Base-by-base conservation (phyloP, 2,113 vertebrate genomes). In the Calyptommatus sinebrachiatus region DNA sequence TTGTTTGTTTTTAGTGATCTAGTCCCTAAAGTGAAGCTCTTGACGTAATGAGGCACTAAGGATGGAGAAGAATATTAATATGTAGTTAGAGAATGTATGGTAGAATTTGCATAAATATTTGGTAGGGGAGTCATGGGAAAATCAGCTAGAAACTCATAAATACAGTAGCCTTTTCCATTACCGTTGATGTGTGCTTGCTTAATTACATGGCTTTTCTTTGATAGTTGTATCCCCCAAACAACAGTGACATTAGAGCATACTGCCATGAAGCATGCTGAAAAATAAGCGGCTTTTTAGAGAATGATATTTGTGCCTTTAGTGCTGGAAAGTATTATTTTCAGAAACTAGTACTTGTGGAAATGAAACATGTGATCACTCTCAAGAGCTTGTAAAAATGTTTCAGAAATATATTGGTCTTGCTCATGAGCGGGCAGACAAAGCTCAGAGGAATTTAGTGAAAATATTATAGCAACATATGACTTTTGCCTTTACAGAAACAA, bases 291-390 rank as follows among this genome's bases (percentile, higher is more conserved):
- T 90, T 77, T 73, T 83, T 2, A 5, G 80, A 81, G 88, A 87
- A 88, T 53, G 53, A 90, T 80, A 90, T 85, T 83, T 85, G 87
- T 86, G 83, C 50, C 81, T 88, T 88, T 87, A 83, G 81, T 83
- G 73, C 73, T 84, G 76, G 71, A 80, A 63, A 31, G 73, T 67
- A 77, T 86, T 9, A 0, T 79, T 88, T 90, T 65, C 73, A 86
- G 73, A 81, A 91, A 60, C 24, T 29, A 78, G 26, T 76, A 29
- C 77, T 88, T 89, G 79, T 88, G 76, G 76, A 80, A 89, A 72
- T 66, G 78, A 80, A 90, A 80, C 60, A 83, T 83, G 77, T 26
- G 66, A 66, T 41, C 0, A 0, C 20, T 80, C 86, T 81, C 83
- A 84, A 74, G 78, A 45, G 46, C 75, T 84, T 66, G 46, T 80